Conservation (phyloP, 2,113 vertebrate genomes). For the Atlantisia rogersi region DNA sequence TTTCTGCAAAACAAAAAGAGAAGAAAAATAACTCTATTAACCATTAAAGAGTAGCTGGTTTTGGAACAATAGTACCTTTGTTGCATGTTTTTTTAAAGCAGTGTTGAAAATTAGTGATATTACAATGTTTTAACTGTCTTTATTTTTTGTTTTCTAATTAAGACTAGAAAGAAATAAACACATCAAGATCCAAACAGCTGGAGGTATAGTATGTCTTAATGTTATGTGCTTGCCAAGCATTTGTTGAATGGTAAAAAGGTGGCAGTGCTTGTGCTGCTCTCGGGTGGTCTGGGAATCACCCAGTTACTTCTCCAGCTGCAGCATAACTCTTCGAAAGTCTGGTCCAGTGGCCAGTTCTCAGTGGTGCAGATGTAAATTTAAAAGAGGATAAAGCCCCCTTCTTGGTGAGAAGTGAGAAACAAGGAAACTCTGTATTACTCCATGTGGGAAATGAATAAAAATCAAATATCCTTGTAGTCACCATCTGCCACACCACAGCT, state of each 20-base stretch:
- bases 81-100: not conserved
- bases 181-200: constrained; percentile 22
- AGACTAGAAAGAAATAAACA: constrained; percentile 74
- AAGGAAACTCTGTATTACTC: not conserved
- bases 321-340: not conserved
- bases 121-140: constrained; percentile 19
- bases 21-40: not conserved
- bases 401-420: not conserved
- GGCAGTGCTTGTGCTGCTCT: not conserved
- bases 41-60: not conserved
- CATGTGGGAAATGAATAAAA: not conserved
- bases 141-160: constrained; percentile 66
- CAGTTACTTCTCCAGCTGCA: not conserved
- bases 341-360: not conserved
- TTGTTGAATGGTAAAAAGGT: not conserved
- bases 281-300: not conserved
- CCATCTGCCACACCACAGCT: not conserved
- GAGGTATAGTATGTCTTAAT: constrained; percentile 71
- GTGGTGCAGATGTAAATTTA: not conserved
- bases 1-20: not conserved
- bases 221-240: not conserved
- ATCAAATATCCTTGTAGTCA: not conserved
- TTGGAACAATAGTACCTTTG: not conserved
- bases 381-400: not conserved
- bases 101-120: not conserved